Evolutionary conservation across 2,113 vertebrate species (phyloP), one percentile per base, ranked within the genome.

Genomic region (Nibea albiflora): DNA sequence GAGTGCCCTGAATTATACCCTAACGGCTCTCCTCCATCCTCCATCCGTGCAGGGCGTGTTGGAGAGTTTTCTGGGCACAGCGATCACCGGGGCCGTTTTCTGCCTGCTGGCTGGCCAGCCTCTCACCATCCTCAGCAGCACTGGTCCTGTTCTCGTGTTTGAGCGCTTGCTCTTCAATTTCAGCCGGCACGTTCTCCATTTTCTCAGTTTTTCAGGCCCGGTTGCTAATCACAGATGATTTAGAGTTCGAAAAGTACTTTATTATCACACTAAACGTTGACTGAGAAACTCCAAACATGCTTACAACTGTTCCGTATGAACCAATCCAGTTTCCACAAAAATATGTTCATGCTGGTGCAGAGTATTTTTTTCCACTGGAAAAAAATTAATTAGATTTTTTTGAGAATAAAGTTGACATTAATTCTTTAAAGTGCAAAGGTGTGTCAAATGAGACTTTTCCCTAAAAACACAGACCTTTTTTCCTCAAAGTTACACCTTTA

Each of bases 11-110:
- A 44, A 14, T 16, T 0, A 4, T n/a, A 35, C 35, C 10, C 11
- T 39, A 5, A 68, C 1, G 0, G 8, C 20, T 53, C 35, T 1
- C 14, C 5, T 57, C 17, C 1, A 0, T 1, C 14, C 5, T 57
- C 17, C 1, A 0, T 46, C 31, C 90, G 20, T 83, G 0, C 69
- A 99, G 98, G 98, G 98, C 0, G 98, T 99, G 80, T 63, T 99
- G 95, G 98, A 99, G 95, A 99, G 98, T 89, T 99, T 99, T 84
- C 94, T 99, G 94, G 98, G 98, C 67, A 99, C 98, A 0, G 98
- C 98, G 0, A 95, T 99, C 49, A 76, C 96, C 0, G 98, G 98
- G 1, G 97, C 96, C 0, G 42, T 98, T 28, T 99, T 99, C 86
- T 99, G 98, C 86, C 95, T 99, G 88, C 91, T 99, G 57, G 95